These are phyloP conservation scores for Pseudomyrmex flavicornis DNA, from an alignment of 1,140 invertebrate genomes.

Conservation along the genomic window DNA sequence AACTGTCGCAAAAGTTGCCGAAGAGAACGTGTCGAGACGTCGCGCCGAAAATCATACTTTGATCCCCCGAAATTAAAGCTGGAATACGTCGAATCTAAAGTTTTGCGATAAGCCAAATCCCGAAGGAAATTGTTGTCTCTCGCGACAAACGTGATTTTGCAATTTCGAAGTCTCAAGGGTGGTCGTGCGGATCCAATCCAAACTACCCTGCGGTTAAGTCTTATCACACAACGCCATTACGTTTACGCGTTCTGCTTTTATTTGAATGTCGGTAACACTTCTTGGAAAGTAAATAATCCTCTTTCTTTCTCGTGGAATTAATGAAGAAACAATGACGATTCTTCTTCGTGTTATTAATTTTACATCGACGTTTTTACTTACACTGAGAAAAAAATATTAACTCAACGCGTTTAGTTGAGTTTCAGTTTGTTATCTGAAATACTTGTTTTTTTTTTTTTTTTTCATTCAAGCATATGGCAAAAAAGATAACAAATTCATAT, in stretches of 20 bases:
- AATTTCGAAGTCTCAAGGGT: background rate
- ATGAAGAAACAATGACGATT: too few relatives aligned
- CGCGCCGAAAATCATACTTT: conserved; percentile 10
- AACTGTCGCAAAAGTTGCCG: conserved; percentile 3
- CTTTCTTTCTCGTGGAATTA: too few relatives aligned
- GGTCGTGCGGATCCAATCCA: background rate
- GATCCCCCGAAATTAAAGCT: conserved; percentile 42
- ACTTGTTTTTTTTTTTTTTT: too few relatives aligned
- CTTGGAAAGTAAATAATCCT: too few relatives aligned
- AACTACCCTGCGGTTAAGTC: background rate
- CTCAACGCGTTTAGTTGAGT: too few relatives aligned
- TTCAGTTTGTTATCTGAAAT: too few relatives aligned
- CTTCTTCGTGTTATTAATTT: too few relatives aligned
- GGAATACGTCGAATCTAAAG: conserved; percentile 32
- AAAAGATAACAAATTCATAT: too few relatives aligned
- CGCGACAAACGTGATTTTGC: conserved; percentile 33
- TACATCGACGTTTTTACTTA: too few relatives aligned
- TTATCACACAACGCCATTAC: background rate
- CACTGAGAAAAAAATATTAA: too few relatives aligned
- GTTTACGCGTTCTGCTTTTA: background rate
- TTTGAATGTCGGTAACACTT: background rate
- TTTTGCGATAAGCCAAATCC: conserved; percentile 46
- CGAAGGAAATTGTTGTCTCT: conserved; percentile 35
- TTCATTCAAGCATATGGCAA: too few relatives aligned
- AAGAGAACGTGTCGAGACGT: conserved; percentile 1